phyloP scores from a whole-genome alignment of 2,113 vertebrate species.

The Pitta sordida region DNA sequence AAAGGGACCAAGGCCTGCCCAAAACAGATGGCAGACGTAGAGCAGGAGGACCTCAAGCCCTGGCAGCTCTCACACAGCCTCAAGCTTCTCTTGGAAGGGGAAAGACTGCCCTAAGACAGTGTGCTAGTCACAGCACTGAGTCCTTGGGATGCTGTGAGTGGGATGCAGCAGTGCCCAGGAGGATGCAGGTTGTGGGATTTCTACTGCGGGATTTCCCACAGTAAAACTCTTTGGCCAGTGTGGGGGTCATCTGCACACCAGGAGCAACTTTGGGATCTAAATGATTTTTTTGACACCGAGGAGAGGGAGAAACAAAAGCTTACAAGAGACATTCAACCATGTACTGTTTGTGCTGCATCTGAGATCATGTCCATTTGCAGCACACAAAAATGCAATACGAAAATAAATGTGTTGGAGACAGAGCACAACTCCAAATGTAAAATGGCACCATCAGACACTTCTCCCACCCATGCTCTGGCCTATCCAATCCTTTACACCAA shows the following conservation, averaged over 20 bases:
- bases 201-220: background rate
- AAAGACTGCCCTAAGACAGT: background rate
- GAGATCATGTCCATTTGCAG: background rate
- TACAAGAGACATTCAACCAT: background rate
- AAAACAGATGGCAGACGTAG: background rate
- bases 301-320: background rate
- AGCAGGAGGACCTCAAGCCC: background rate
- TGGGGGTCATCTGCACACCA: background rate
- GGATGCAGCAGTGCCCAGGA: background rate
- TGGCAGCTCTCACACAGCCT: background rate
- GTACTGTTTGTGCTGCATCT: background rate
- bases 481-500: background rate
- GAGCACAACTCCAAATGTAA: background rate
- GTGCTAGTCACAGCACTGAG: fast-evolving
- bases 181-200: background rate
- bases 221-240: fast-evolving
- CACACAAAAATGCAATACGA: background rate
- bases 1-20: slow-evolving; percentile 5
- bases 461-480: background rate
- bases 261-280: background rate
- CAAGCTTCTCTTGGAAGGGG: background rate
- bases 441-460: background rate
- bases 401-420: background rate
- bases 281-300: background rate
- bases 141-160: background rate